Conservation (phyloP, 2,113 vertebrate species). For the Tupaia chinensis region DNA sequence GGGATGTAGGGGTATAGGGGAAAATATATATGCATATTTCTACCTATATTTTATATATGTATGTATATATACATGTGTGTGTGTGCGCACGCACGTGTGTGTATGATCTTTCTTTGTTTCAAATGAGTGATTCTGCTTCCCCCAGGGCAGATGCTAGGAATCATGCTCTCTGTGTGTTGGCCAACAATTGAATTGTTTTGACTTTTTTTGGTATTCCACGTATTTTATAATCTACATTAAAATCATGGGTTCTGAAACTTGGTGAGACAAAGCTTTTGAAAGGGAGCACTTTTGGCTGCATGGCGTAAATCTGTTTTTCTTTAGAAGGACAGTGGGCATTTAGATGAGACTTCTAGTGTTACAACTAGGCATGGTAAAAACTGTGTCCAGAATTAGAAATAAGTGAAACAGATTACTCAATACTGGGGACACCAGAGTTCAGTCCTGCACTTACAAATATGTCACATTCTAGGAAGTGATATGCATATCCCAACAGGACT, state of each 20-base stretch:
- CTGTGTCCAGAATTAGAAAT: constrained; percentile 59
- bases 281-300: constrained; percentile 50
- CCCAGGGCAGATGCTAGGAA: not conserved
- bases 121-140: not conserved
- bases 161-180: not conserved
- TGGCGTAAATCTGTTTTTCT: constrained; percentile 69
- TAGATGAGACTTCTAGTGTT: constrained; percentile 43
- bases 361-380: constrained; percentile 32
- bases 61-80: too few relatives aligned
- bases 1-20: not conserved
- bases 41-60: not conserved
- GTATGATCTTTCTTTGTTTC: not conserved
- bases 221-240: constrained; percentile 64
- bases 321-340: constrained; percentile 65
- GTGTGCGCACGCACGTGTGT: too few relatives aligned
- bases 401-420: constrained; percentile 45
- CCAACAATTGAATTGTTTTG: not conserved
- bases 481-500: not conserved
- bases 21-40: not conserved
- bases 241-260: constrained; percentile 55
- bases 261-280: constrained; percentile 44
- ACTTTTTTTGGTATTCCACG: not conserved
- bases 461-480: constrained; percentile 51
- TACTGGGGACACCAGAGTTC: not conserved
- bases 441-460: constrained; percentile 25